Conservation (phyloP, 2,113 vertebrate genomes). For the Charina bottae region DNA sequence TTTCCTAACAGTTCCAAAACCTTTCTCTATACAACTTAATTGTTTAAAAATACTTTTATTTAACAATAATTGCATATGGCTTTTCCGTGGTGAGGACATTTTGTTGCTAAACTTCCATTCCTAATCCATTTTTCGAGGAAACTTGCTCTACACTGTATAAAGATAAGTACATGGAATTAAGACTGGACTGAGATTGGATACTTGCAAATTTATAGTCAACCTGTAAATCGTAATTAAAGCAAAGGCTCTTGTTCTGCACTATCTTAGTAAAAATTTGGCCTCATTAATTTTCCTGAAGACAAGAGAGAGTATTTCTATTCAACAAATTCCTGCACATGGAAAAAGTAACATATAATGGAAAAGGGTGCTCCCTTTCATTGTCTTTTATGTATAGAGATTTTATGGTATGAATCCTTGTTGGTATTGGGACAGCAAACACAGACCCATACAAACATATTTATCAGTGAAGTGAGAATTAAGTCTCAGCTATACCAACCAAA, state of each 20-base stretch:
- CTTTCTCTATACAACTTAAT: background rate
- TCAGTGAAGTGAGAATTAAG: background rate
- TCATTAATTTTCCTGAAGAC: no score
- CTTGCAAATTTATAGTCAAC: background rate
- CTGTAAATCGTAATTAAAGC: background rate
- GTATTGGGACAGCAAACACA: background rate
- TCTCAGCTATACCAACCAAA: no score
- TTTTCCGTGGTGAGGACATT: background rate
- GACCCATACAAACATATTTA: background rate
- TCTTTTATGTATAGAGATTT: background rate
- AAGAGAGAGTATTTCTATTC: no score
- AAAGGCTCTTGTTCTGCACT: background rate
- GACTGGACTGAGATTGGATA: background rate
- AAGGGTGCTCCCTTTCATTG: no score
- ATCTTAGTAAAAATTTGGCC: background rate
- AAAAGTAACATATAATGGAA: background rate
- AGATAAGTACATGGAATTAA: background rate
- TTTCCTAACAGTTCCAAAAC: background rate
- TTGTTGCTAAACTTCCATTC: background rate
- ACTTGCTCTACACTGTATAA: background rate
- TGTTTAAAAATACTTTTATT: background rate
- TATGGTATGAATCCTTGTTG: background rate
- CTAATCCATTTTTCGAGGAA: background rate
- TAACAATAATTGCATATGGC: background rate
- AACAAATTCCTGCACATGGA: background rate